These are phyloP conservation scores for Eilema sororculum DNA, from an alignment of 2,888 invertebrate genomes.

Conservation along the genomic window DNA sequence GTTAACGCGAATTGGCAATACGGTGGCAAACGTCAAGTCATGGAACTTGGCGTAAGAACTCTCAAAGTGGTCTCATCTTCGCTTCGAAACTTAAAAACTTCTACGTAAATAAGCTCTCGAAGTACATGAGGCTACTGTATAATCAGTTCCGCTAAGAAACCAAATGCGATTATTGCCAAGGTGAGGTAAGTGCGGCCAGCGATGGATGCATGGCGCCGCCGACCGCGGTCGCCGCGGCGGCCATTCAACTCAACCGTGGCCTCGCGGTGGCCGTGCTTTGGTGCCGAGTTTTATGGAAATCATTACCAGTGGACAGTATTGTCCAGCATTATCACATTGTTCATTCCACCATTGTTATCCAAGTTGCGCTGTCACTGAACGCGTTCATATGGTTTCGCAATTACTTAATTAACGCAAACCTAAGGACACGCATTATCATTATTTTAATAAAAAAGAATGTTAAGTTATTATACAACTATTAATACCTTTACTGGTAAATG, in stretches of 20 bases:
- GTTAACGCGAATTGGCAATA: conserved; percentile 17
- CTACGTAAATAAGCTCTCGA: conserved; percentile 36
- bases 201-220: conserved; percentile 73
- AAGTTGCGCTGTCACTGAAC: neutral
- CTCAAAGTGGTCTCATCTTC: conserved; percentile 21
- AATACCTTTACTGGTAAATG: conserved; percentile 11
- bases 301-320: conserved; percentile 34
- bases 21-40: conserved; percentile 19
- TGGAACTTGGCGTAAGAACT: conserved; percentile 16
- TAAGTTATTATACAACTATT: conserved; percentile 20
- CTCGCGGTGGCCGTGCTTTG: conserved; percentile 58
- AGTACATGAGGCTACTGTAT: conserved; percentile 60
- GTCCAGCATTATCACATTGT: conserved; percentile 26
- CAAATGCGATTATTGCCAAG: conserved; percentile 80
- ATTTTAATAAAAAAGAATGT: conserved; percentile 22
- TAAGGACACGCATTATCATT: conserved; percentile 34
- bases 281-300: conserved; percentile 57
- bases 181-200: conserved; percentile 74
- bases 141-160: conserved; percentile 74
- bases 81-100: conserved; percentile 29
- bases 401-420: conserved; percentile 34
- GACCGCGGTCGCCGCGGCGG: conserved; percentile 68
- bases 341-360: conserved; percentile 18
- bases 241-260: conserved; percentile 80
- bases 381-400: conserved; percentile 22